A percentile compares a stretch with the other conserved stretches of the same genome.
phyloP scores from a whole-genome alignment of 2,888 invertebrate species.

The Amorpha juglandis region DNA sequence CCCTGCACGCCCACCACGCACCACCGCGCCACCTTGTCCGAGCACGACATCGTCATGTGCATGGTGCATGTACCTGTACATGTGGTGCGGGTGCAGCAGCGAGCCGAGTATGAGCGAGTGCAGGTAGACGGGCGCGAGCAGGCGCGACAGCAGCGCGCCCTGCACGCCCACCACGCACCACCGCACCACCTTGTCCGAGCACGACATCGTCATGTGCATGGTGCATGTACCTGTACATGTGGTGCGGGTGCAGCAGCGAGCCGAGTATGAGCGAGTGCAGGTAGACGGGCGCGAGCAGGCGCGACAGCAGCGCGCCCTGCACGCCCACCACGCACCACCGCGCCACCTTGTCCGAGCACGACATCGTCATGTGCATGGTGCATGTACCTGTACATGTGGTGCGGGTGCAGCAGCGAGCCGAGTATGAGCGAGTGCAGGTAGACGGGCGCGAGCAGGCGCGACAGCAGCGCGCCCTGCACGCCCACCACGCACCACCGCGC shows the following conservation, averaged over 20 bases:
- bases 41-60: too few species aligned
- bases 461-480: constrained; percentile 95
- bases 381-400: constrained; percentile 93
- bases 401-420: constrained; percentile 94
- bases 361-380: too few species aligned
- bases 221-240: constrained; percentile 92
- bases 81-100: too few species aligned
- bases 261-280: constrained; percentile 94
- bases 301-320: constrained; percentile 95
- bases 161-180: too few species aligned
- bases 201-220: too few species aligned
- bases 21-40: too few species aligned
- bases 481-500: constrained; percentile 98
- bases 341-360: constrained; percentile 98
- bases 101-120: too few species aligned
- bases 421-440: constrained; percentile 95
- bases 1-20: too few species aligned
- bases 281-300: constrained; percentile 95
- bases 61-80: too few species aligned
- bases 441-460: constrained; percentile 94
- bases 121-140: too few species aligned
- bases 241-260: constrained; percentile 94
- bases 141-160: too few species aligned
- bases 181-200: too few species aligned
- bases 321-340: constrained; percentile 97